A percentile compares a stretch with the other conserved stretches of the same genome.
Conservation (phyloP, 2,888 invertebrate species). For the Malthinus seriepunctatus region DNA sequence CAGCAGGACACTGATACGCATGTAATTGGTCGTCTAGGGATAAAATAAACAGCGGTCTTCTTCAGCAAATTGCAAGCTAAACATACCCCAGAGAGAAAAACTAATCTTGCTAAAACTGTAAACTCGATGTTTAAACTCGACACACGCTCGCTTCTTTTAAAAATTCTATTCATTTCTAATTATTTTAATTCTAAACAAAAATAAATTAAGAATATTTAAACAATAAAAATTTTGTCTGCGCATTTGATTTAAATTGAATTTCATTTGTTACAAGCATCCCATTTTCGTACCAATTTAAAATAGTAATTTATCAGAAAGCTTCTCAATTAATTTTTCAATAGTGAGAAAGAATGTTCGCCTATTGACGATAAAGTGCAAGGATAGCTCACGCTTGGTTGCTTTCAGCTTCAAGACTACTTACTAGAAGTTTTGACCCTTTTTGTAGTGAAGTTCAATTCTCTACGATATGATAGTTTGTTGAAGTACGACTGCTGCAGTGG, state of each 20-base stretch:
- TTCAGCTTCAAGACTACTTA: neutral
- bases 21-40: conserved; percentile 39
- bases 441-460: conserved; percentile 14
- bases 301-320: neutral
- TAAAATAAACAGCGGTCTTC: conserved; percentile 35
- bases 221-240: too few relatives aligned
- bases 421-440: conserved; percentile 12
- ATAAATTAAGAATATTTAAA: too few relatives aligned
- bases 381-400: neutral
- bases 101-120: conserved; percentile 34
- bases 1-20: conserved; percentile 39
- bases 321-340: conserved; percentile 1
- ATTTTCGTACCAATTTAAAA: neutral
- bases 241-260: too few relatives aligned
- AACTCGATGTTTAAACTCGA: conserved; percentile 20
- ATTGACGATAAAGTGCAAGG: neutral
- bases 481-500: conserved; percentile 14
- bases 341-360: neutral
- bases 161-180: neutral
- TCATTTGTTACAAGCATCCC: too few relatives aligned
- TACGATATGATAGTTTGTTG: conserved; percentile 20
- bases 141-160: too few relatives aligned
- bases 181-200: neutral
- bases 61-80: conserved; percentile 29
- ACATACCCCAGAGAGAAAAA: conserved; percentile 33